Evolutionary conservation across 1,140 invertebrate species (phyloP).

Genomic region (Oscheius sp.): DNA sequence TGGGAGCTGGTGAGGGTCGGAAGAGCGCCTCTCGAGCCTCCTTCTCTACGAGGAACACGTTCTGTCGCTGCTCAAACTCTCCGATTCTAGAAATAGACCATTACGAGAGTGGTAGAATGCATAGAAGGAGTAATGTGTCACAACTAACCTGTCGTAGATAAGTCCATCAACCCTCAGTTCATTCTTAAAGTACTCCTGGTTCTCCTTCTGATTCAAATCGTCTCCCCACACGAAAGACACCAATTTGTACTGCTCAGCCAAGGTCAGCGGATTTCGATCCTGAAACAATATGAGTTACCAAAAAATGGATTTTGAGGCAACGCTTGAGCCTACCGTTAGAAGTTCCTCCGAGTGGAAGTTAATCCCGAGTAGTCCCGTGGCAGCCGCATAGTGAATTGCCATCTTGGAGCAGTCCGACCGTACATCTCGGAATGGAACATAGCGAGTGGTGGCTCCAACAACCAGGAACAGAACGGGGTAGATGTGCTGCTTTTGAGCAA

Average conservation of each 20-base stretch:
- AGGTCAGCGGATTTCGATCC: constrained; percentile 43
- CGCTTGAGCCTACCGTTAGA: constrained; percentile 27
- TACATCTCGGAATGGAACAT: constrained; percentile 42
- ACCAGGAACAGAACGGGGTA: constrained; percentile 59
- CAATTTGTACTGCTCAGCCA: constrained; percentile 47
- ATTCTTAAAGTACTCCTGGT: constrained; percentile 56
- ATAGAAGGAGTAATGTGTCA: too few species aligned
- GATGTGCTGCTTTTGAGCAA: constrained; percentile 54
- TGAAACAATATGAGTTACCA: not conserved
- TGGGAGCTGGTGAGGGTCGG: not conserved
- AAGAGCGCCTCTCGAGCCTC: constrained; percentile 38
- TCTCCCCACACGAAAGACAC: constrained; percentile 60
- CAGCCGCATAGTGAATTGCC: constrained; percentile 55
- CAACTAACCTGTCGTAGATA: constrained; percentile 52
- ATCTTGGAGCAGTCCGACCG: constrained; percentile 50
- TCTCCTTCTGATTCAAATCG: constrained; percentile 50
- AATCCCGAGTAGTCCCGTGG: constrained; percentile 49
- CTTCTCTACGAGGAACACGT: constrained; percentile 41
- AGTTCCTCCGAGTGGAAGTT: constrained; percentile 60
- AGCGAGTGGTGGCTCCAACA: constrained; percentile 46
- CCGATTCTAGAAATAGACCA: constrained; percentile 34
- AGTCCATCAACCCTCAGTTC: constrained; percentile 55
- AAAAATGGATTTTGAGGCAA: too few species aligned
- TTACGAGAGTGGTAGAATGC: too few species aligned
- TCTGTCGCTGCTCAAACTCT: constrained; percentile 35